Conservation (phyloP, 1,140 invertebrate genomes). For the Neodiprion lecontei region DNA sequence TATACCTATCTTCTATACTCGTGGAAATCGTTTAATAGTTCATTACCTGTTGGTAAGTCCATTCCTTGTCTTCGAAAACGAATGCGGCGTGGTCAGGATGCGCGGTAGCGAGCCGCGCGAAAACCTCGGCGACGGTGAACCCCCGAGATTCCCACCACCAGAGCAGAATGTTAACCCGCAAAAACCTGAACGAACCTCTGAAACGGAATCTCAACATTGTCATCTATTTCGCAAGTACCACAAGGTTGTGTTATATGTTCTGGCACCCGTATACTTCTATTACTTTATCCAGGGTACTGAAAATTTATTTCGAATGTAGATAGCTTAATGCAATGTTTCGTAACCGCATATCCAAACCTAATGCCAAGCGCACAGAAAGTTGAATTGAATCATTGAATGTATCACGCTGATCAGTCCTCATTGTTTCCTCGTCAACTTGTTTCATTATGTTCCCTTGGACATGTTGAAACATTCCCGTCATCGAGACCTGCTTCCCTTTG, state of each 20-base stretch:
- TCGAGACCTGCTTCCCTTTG: no score
- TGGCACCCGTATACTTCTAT: neutral
- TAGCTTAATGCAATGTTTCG: neutral
- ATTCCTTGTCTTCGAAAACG: conserved; percentile 73
- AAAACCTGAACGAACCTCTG: conserved; percentile 61
- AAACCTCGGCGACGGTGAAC: conserved; percentile 67
- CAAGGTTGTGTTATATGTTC: neutral
- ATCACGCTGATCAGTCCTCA: no score
- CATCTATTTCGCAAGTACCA: neutral
- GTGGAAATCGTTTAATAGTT: no score
- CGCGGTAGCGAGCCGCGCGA: conserved; percentile 64
- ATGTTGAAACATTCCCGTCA: no score
- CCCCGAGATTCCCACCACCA: conserved; percentile 63
- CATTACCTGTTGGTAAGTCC: conserved; percentile 74
- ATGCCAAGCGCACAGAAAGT: no score
- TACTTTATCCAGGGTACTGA: conserved; percentile 13
- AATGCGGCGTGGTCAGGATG: conserved; percentile 74
- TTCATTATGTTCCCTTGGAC: no score
- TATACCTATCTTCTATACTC: no score
- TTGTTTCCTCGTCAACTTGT: no score
- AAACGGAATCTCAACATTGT: conserved; percentile 28
- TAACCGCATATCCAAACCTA: neutral
- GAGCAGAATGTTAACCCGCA: conserved; percentile 55
- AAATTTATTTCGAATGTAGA: neutral
- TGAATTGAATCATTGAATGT: no score